Base-by-base conservation (phyloP, 2,797 vertebrate species). In the Amblyraja radiata region DNA sequence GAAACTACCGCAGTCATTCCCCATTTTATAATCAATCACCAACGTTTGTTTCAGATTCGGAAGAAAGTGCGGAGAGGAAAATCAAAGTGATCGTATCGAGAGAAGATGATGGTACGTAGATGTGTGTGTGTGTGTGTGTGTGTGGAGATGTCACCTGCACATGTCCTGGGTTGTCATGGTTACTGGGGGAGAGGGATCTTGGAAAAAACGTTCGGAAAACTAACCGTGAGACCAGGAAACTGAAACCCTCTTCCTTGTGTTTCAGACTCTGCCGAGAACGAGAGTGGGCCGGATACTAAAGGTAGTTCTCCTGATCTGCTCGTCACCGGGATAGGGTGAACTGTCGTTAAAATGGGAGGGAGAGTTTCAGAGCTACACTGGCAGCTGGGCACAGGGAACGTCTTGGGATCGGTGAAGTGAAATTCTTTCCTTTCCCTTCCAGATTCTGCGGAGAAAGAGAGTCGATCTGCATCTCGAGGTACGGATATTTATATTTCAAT, bases 371-470 rank as follows among this genome's bases (percentile, higher is more conserved):
- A n/a, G n/a, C n/a, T 46, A 2, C 39, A 46, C 39, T 46, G 39
- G 39, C 39, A 46, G 39, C 39, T 46, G 39, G 39, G 39, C 39
- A 46, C 39, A 1, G 39, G 39, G 39, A 46, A 46, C 32, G 0
- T 71, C 7, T 32, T 91, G 68, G 14, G 21, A 65, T 65, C 21
- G 28, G 84, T 65, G 13, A 88, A 65, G 58, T 88, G 61, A 88
- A 74, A 91, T 54, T 54, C 71, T 65, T 16, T 39, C 71, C 86
- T 36, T 61, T 58, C 63, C 71, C 2, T 71, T 90, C 18, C 32
- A 90, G 63, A 90, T 90, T 90, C 86, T 39, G 36, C 61, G 10
- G n/a, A n/a, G n/a, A n/a, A n/a, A n/a, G n/a, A n/a, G n/a, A n/a
- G n/a, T n/a, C n/a, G n/a, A n/a, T n/a, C n/a, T n/a, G n/a, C n/a